A percentile compares a stretch with the other conserved stretches of the same genome.
These are phyloP conservation scores for Egretta garzetta DNA, from an alignment of 2,113 vertebrate species.

Conservation along the genomic window DNA sequence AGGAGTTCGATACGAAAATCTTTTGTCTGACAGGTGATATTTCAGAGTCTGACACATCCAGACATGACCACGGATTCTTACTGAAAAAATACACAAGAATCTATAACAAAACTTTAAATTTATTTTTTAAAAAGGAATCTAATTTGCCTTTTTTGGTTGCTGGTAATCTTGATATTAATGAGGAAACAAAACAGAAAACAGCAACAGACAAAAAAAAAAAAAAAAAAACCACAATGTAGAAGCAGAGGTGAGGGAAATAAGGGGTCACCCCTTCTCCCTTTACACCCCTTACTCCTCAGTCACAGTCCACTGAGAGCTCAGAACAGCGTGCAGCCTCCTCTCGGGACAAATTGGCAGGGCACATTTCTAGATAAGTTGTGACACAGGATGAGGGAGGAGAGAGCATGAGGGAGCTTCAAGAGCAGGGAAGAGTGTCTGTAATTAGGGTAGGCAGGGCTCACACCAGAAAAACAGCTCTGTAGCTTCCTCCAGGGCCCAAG, in stretches of 20 bases:
- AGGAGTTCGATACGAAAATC: neutral
- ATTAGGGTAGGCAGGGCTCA: neutral
- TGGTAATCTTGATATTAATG: neutral
- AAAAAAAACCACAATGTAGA: neutral
- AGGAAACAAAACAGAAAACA: neutral
- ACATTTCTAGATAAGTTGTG: neutral
- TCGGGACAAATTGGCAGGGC: neutral
- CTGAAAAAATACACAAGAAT: neutral
- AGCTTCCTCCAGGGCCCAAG: neutral
- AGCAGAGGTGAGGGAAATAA: neutral
- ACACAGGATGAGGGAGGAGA: neutral
- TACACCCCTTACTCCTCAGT: neutral
- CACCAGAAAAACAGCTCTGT: neutral
- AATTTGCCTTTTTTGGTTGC: neutral
- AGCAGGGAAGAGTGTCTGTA: neutral
- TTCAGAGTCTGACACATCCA: neutral
- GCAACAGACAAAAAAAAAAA: neutral
- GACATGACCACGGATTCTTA: neutral
- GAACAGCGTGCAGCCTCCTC: neutral
- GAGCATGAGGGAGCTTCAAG: neutral
- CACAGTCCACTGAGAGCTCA: neutral
- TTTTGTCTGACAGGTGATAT: neutral
- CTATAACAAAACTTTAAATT: accelerated
- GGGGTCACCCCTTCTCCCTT: neutral
- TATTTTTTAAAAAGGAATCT: neutral